Conservation (phyloP, 53 echinoderm and acorn worm genomes). For the Echinarachnius parma region DNA sequence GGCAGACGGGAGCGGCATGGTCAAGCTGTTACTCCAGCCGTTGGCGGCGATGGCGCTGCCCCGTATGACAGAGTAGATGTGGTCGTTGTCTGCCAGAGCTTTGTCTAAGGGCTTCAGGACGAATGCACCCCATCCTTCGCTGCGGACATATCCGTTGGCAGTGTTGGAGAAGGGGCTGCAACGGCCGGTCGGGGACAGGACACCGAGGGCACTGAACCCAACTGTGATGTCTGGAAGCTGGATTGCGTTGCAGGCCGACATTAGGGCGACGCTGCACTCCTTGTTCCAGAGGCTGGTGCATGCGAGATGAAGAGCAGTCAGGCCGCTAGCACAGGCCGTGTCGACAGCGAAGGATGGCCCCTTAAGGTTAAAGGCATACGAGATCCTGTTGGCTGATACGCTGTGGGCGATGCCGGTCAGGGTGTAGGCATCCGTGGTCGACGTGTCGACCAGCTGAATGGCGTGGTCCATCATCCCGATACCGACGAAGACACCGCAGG, state of each 20-base stretch:
- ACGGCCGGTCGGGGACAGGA: constrained; percentile 85
- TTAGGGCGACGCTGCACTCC: constrained; percentile 79
- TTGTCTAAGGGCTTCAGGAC: constrained; percentile 79
- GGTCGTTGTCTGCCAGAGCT: constrained; percentile 79
- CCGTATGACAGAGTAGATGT: constrained; percentile 83
- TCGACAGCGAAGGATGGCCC: constrained; percentile 86
- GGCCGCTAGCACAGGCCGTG: constrained; percentile 89
- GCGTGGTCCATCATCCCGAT: constrained; percentile 84
- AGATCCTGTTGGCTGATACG: constrained; percentile 71
- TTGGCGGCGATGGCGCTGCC: constrained; percentile 86
- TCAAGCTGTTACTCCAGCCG: constrained; percentile 81
- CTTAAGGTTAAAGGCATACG: constrained; percentile 78
- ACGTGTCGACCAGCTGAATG: constrained; percentile 56
- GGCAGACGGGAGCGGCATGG: constrained; percentile 87
- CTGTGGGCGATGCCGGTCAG: constrained; percentile 75
- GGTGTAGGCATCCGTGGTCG: constrained; percentile 74
- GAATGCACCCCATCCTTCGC: constrained; percentile 87
- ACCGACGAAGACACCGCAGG: constrained; percentile 78
- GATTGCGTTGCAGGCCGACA: constrained; percentile 74
- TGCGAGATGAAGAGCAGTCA: constrained; percentile 91
- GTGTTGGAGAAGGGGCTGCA: constrained; percentile 92
- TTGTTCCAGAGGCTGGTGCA: constrained; percentile 81
- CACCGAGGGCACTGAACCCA: constrained; percentile 94
- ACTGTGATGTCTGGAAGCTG: constrained; percentile 84
- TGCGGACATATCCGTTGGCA: constrained; percentile 92